Percentiles rank a stretch among this genome's conserved stretches.
These are phyloP conservation scores for Dexiosoma caninum DNA, from an alignment of 2,888 invertebrate species.

Conservation along the genomic window DNA sequence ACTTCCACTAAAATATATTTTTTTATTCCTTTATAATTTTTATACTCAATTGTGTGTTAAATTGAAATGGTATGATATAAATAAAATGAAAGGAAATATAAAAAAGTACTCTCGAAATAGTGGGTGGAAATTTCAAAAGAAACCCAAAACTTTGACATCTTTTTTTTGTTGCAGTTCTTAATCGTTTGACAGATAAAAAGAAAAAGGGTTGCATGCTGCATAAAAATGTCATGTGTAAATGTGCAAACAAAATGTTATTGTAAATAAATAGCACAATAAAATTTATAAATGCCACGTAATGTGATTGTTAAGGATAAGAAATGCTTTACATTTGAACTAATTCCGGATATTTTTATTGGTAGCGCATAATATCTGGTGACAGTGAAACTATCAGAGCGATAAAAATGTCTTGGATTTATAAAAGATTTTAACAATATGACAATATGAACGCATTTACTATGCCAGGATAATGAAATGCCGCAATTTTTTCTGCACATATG, in stretches of 20 bases:
- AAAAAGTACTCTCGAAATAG: slow-evolving; percentile 28
- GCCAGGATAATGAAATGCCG: too few species aligned
- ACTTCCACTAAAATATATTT: background rate
- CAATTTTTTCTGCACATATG: too few species aligned
- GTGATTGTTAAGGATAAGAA: background rate
- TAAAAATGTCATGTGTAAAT: slow-evolving; percentile 3
- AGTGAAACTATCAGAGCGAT: background rate
- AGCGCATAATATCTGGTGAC: background rate
- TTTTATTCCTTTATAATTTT: slow-evolving; percentile 4
- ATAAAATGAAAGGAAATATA: background rate
- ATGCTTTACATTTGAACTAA: background rate
- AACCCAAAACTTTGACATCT: slow-evolving; percentile 46
- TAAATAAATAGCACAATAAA: slow-evolving; percentile 1
- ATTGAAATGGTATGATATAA: slow-evolving; percentile 6
- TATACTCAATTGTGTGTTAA: background rate
- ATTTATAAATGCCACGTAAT: background rate
- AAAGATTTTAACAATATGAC: too few species aligned
- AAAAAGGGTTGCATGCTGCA: slow-evolving; percentile 28
- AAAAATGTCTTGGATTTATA: too few species aligned
- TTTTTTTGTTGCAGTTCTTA: slow-evolving; percentile 33
- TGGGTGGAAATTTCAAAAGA: slow-evolving; percentile 50
- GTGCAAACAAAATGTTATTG: background rate
- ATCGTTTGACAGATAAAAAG: slow-evolving; percentile 20
- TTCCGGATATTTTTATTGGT: background rate
- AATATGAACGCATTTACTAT: too few species aligned